phyloP scores from a whole-genome alignment of 2,113 vertebrate species.

The Pheucticus melanocephalus region DNA sequence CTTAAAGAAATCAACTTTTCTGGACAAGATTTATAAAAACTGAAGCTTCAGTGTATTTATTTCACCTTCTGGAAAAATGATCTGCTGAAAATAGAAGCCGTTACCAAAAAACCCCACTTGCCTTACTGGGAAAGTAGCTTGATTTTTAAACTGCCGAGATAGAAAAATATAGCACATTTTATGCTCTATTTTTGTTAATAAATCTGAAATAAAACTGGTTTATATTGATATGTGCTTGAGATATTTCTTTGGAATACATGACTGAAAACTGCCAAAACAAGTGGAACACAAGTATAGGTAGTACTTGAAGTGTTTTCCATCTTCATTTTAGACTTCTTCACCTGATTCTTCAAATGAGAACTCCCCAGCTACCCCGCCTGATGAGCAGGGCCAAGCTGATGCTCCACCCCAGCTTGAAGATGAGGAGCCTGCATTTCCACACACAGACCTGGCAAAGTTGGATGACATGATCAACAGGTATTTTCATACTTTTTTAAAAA shows the following conservation, averaged over 20 bases:
- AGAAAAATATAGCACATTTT: not conserved
- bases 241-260: not conserved
- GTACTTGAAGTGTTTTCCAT: slow-evolving; percentile 6
- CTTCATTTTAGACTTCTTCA: slow-evolving; percentile 85
- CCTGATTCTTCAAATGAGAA: slow-evolving; percentile 99
- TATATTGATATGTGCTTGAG: not conserved
- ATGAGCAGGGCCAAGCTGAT: slow-evolving; percentile 91
- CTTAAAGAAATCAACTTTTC: not conserved
- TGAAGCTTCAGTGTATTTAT: not conserved
- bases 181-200: not conserved
- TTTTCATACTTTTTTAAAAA: not conserved
- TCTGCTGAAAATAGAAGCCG: not conserved
- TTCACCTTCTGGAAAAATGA: not conserved
- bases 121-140: not conserved
- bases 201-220: not conserved
- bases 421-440: slow-evolving; percentile 98
- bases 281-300: not conserved
- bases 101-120: rapidly evolving
- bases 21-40: not conserved
- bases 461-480: slow-evolving; percentile 99
- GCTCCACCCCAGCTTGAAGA: slow-evolving; percentile 92
- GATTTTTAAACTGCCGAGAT: not conserved
- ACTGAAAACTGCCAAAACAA: not conserved
- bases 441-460: slow-evolving; percentile 98
- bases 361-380: slow-evolving; percentile 95